Evolutionary conservation across 2,113 vertebrate genomes (phyloP).

Genomic region (Apus apus): DNA sequence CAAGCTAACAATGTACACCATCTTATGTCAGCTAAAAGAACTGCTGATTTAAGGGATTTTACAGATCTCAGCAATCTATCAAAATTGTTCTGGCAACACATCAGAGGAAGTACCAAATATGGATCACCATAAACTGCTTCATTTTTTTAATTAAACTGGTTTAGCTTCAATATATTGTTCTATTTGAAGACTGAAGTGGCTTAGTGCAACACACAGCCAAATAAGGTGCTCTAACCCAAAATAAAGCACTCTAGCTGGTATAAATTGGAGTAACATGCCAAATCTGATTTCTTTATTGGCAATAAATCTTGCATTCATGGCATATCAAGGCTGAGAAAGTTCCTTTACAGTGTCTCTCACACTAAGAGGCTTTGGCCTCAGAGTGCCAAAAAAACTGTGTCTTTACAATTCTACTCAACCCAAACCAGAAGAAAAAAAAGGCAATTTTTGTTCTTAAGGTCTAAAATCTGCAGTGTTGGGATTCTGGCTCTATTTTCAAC

Average conservation of each 20-base stretch:
- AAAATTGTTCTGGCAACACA: background rate
- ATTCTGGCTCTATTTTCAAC: background rate
- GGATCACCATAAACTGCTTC: background rate
- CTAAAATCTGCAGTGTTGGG: background rate
- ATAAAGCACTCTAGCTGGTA: background rate
- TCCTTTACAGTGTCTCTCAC: background rate
- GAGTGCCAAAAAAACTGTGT: background rate
- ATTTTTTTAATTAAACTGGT: background rate
- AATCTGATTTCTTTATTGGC: background rate
- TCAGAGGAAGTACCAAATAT: background rate
- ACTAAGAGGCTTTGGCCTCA: background rate
- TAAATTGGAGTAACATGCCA: background rate
- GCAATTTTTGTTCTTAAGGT: background rate
- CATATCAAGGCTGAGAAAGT: background rate
- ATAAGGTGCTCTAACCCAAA: background rate
- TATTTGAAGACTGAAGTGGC: background rate
- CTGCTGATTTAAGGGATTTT: background rate
- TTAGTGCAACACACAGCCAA: background rate
- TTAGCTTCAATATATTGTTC: background rate
- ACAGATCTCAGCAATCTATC: background rate
- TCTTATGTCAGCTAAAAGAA: background rate
- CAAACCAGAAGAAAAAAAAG: background rate
- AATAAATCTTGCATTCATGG: background rate
- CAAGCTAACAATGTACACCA: background rate
- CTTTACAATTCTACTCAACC: background rate